Base-by-base conservation (phyloP, 2,113 vertebrate species). In the Condylura cristata region DNA sequence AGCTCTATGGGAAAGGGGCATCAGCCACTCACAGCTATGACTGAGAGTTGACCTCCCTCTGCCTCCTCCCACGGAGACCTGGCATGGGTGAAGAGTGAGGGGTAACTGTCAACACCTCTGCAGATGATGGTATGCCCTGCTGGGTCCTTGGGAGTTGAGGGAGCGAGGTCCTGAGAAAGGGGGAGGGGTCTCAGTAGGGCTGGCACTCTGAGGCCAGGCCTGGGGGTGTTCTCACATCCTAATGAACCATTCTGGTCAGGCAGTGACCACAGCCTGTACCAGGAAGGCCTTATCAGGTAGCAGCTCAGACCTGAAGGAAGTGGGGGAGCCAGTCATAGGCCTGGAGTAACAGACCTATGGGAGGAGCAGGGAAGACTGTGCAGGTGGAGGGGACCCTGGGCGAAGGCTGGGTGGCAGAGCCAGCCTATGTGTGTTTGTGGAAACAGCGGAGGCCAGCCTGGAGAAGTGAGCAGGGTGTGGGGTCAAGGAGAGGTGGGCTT, bases 91-190 rank as follows among this genome's bases (percentile, higher is more conserved):
- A 4, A 37, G 10, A 61, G 76, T 10, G 18, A 11, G 28, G 30
- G 32, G 17, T 8, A 39, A 53, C 48, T 94, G 34, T 95, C 95
- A 84, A 56, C 68, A 88, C 87, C 66, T 82, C 88, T 70, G 48
- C 84, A 91, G 72, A 81, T 90, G 90, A 61, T 78, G 89, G 61
- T 26, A 44, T 51, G 56, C 24, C 76, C 70, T 70, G 18, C 53
- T 56, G 63, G 68, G 74, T 37, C 56, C 41, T 51, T 34, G 4
- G 17, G 32, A 46, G n/a, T 13, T 2, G 32, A 30, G 17, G 34
- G 53, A 26, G 18, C 3, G 26, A 26, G 17, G 17, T 80, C 28
- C 30, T 91, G 28, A 79, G 7, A 30, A 46, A 48, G 65, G 65
- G 18, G 48, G 58, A 32, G 56, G 48, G 46, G 20, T 20, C 3